A percentile compares a stretch with the other conserved stretches of the same genome.
Evolutionary conservation across 2,888 invertebrate species (phyloP).

Genomic region (Maniola hyperantus): DNA sequence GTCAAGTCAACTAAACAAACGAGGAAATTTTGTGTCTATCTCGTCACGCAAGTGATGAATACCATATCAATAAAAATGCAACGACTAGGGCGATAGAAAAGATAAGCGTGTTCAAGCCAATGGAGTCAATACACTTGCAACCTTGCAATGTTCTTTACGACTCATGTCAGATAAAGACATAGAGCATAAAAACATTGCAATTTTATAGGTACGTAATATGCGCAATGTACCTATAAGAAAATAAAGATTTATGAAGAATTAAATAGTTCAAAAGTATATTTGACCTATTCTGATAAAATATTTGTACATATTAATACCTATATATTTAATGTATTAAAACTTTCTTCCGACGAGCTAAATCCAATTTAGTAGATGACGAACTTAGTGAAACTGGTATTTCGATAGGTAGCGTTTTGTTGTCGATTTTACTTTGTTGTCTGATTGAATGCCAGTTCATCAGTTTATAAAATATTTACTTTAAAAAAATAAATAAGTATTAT

Average conservation of each 20-base stretch:
- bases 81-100: constrained; percentile 61
- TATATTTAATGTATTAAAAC: neutral
- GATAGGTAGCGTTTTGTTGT: neutral
- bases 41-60: constrained; percentile 48
- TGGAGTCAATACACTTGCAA: constrained; percentile 80
- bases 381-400: constrained; percentile 3
- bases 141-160: constrained; percentile 79
- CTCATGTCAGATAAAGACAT: constrained; percentile 78
- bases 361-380: constrained; percentile 9
- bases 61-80: constrained; percentile 59
- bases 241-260: neutral
- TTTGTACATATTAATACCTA: no score
- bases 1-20: constrained; percentile 70
- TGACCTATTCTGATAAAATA: no score
- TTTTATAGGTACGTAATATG: constrained; percentile 55
- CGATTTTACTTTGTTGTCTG: constrained; percentile 3
- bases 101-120: constrained; percentile 76
- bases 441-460: constrained; percentile 1
- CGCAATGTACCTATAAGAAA: constrained; percentile 8
- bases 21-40: constrained; percentile 58
- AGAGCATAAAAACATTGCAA: constrained; percentile 74
- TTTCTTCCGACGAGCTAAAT: neutral
- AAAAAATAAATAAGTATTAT: neutral
- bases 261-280: neutral
- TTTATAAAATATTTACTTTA: neutral